Conservation (phyloP, 2,797 vertebrate genomes). For the Hyperoplus lanceolatus region DNA sequence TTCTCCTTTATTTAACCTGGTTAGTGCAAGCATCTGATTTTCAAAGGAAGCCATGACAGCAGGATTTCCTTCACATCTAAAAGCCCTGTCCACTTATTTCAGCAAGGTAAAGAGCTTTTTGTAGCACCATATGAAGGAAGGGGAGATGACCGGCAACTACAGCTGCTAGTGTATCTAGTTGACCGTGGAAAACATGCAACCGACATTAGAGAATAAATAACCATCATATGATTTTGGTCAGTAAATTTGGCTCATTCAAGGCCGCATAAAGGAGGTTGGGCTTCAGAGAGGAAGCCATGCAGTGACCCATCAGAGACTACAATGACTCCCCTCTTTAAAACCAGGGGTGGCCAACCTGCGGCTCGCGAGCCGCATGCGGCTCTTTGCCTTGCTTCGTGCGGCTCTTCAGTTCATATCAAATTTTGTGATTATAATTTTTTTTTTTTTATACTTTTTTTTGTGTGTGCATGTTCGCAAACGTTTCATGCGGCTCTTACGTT, state of each 20-base stretch:
- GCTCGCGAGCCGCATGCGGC: too few relatives aligned
- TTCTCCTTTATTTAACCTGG: conserved; percentile 25
- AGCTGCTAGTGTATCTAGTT: conserved; percentile 21
- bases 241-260: conserved; percentile 61
- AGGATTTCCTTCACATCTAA: neutral
- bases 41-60: conserved; percentile 3
- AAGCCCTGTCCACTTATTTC: neutral
- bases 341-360: too few relatives aligned
- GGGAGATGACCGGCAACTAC: neutral
- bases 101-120: neutral
- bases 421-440: too few relatives aligned
- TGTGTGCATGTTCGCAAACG: too few relatives aligned
- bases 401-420: too few relatives aligned
- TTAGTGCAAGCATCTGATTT: conserved; percentile 9
- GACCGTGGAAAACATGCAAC: conserved; percentile 22
- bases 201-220: conserved; percentile 33
- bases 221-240: conserved; percentile 40
- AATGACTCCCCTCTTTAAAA: conserved; percentile 54
- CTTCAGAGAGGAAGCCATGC: conserved; percentile 42
- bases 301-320: conserved; percentile 38
- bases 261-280: conserved; percentile 45
- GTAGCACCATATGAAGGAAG: neutral
- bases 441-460: too few relatives aligned
- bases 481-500: too few relatives aligned
- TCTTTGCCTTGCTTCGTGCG: too few relatives aligned